Evolutionary conservation across 2,888 invertebrate genomes (phyloP).

Genomic region (Neocrepidodera transversa): DNA sequence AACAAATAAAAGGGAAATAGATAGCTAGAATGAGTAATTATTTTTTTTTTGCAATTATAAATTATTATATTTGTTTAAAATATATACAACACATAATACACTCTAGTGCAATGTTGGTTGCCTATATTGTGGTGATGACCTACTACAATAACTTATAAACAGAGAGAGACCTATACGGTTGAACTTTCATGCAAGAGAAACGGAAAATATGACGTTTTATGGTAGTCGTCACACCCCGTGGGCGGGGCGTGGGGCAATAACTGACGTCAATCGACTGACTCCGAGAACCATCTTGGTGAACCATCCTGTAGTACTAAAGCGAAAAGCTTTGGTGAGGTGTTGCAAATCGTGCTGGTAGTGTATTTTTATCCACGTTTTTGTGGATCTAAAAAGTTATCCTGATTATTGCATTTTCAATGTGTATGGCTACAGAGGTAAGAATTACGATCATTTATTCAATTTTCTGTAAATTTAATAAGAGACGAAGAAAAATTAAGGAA

Average conservation of each 20-base stretch:
- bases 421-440: constrained; percentile 54
- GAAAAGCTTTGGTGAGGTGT: constrained; percentile 45
- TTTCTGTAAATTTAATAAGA: not conserved
- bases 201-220: constrained; percentile 26
- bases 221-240: constrained; percentile 32
- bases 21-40: no score
- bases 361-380: constrained; percentile 48
- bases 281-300: constrained; percentile 50
- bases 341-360: constrained; percentile 40
- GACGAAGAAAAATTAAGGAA: no score
- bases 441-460: not conserved
- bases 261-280: constrained; percentile 49
- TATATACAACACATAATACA: not conserved
- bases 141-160: not conserved
- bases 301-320: constrained; percentile 47
- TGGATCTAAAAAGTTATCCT: constrained; percentile 46
- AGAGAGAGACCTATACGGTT: not conserved
- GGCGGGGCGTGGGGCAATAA: constrained; percentile 32
- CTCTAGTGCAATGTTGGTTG: not conserved
- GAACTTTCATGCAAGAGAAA: constrained; percentile 4
- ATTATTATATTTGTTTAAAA: no score
- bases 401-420: constrained; percentile 53
- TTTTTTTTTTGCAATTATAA: no score
- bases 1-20: no score
- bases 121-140: not conserved